Evolutionary conservation across 2,797 vertebrate genomes (phyloP).

Genomic region (Petrocephalus sullivani): DNA sequence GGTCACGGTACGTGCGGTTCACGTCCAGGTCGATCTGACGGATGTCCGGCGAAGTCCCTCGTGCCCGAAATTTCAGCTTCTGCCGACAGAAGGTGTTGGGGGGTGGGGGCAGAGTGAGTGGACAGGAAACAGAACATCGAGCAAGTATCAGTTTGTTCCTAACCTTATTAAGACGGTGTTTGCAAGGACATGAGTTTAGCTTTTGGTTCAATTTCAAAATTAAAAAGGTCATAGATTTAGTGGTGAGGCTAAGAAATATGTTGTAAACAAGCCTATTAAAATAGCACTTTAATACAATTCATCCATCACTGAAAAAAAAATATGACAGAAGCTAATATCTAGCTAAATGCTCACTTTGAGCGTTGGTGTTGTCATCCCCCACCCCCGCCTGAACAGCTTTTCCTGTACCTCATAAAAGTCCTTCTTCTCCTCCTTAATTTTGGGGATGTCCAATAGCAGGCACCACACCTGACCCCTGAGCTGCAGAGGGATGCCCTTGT

Average conservation of each 20-base stretch:
- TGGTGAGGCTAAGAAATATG: neutral
- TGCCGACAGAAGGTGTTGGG: slow-evolving; percentile 36
- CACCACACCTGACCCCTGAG: slow-evolving; percentile 89
- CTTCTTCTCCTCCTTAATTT: slow-evolving; percentile 92
- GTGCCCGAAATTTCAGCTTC: slow-evolving; percentile 82
- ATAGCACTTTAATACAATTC: neutral
- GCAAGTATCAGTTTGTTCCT: too few species aligned
- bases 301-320: neutral
- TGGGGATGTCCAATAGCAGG: slow-evolving; percentile 85
- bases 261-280: neutral
- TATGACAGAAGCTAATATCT: slow-evolving; percentile 17
- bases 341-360: neutral
- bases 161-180: too few species aligned
- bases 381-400: neutral
- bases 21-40: slow-evolving; percentile 96
- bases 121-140: neutral
- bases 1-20: slow-evolving; percentile 91
- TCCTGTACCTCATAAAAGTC: slow-evolving; percentile 79
- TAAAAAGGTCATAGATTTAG: neutral
- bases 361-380: neutral
- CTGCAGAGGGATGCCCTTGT: slow-evolving; percentile 93
- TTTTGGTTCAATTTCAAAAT: neutral
- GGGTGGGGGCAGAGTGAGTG: neutral
- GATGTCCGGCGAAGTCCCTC: slow-evolving; percentile 79
- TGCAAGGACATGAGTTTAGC: too few species aligned